phyloP scores from a whole-genome alignment of 2,888 invertebrate species.

The Drosophila tripunctata region DNA sequence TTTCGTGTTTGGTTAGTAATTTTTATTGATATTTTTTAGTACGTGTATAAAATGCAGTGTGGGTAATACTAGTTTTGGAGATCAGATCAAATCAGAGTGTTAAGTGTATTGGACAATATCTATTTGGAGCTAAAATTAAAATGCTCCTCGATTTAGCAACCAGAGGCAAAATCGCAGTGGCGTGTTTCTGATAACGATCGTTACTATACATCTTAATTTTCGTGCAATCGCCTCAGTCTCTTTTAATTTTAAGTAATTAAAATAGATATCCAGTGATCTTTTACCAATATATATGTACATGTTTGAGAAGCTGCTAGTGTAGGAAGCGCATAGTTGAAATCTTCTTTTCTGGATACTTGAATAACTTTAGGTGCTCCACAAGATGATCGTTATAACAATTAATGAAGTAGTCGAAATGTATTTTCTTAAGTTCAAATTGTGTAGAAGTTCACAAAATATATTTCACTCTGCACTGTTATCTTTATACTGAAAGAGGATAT shows the following conservation, averaged over 20 bases:
- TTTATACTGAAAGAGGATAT: conserved; percentile 76
- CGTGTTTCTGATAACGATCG: conserved; percentile 65
- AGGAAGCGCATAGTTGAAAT: conserved; percentile 64
- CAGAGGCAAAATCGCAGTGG: conserved; percentile 69
- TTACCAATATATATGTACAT: conserved; percentile 67
- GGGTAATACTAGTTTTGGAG: background rate
- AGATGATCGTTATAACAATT: conserved; percentile 74
- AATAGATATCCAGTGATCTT: no score
- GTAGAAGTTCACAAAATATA: conserved; percentile 76
- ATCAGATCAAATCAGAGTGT: no score
- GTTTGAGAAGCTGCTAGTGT: conserved; percentile 64
- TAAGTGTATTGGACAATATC: no score
- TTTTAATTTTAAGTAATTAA: no score
- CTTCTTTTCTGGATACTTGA: conserved; percentile 65
- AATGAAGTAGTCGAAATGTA: conserved; percentile 76
- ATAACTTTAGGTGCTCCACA: conserved; percentile 54
- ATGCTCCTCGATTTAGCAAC: conserved; percentile 68
- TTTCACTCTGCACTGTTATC: conserved; percentile 48
- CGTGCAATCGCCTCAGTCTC: conserved; percentile 23
- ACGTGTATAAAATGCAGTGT: no score
- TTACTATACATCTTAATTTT: conserved; percentile 57
- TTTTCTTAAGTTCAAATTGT: conserved; percentile 62
- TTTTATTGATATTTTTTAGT: no score
- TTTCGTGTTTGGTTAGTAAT: no score
- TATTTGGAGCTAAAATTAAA: background rate